Evolutionary conservation across 2,888 invertebrate species (phyloP), one percentile per base, ranked within the genome.

Genomic region (Acanthacorydalis orientalis): DNA sequence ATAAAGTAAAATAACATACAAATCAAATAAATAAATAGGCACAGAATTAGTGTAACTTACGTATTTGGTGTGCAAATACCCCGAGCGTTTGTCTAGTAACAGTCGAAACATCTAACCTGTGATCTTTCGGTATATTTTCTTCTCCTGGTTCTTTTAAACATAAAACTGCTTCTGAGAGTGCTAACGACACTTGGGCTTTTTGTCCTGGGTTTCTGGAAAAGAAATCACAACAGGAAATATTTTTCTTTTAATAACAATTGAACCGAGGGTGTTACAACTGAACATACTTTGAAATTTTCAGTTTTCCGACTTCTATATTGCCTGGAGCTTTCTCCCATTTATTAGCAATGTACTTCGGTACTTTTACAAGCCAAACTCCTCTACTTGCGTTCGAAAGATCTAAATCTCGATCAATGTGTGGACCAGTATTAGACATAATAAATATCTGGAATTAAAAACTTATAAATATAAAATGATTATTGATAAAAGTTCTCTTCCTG

Each of bases 301-400:
- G 69, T 67, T 91, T 91, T 11, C 93, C 96, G 41, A 95, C 93
- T 72, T 93, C 92, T 59, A 88, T 80, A 60, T 86, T 86, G 40
- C 87, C 85, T n/a, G 84, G 78, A 8, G 89, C 82, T 62, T 87
- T 89, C 61, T 90, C 87, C 96, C 96, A 96, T 70, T 86, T 83
- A 57, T 87, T 88, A 6, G 93, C 88, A 56, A 96, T 83, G 64
- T 96, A 96, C 69, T 96, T 96, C 1, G 96, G 96, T 9, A 85
- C 84, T 69, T 96, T 96, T 0, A 96, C 96, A 7, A 96, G 74
- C 96, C 96, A 96, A 10, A 96, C 90, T 50, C 93, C 93, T 57
- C 93, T 75, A 14, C 83, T 83, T 14, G 89, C 84, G 63, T 91
- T 89, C 14, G 86, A 83, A 46, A 91, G 72, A 69, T 95, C 93